These are phyloP conservation scores for Thunnus albacares DNA, from an alignment of 2,797 vertebrate species.

Conservation along the genomic window DNA sequence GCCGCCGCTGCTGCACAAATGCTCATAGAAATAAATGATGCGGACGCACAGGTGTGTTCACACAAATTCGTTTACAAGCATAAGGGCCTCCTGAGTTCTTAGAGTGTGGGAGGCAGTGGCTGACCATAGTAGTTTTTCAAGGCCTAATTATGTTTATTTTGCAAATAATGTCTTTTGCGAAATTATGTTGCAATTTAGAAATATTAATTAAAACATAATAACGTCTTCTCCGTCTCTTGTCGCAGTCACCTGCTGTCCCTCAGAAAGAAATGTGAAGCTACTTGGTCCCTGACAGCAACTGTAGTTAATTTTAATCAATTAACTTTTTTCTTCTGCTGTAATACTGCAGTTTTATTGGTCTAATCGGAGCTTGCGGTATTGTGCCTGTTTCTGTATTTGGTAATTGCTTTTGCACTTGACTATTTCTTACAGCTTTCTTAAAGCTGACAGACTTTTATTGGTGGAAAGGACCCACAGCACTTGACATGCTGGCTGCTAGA, in stretches of 20 bases:
- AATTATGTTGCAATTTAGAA: background rate
- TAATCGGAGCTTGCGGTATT: conserved; percentile 4
- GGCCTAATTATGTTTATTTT: conserved; percentile 47
- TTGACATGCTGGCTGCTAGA: conserved; percentile 8
- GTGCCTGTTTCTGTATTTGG: background rate
- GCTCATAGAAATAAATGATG: background rate
- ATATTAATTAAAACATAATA: conserved; percentile 21
- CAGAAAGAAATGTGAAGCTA: background rate
- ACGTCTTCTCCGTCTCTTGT: background rate
- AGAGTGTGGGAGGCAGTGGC: conserved; percentile 25
- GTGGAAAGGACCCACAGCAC: background rate
- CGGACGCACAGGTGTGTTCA: conserved; percentile 12
- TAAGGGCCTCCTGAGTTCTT: conserved; percentile 17
- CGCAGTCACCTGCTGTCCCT: background rate
- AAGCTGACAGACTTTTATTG: conserved; percentile 2
- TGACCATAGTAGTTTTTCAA: conserved; percentile 61
- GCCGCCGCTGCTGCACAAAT: background rate
- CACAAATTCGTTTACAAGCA: background rate
- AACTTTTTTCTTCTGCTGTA: conserved; percentile 8
- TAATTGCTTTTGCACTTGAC: conserved; percentile 3
- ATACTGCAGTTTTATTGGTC: conserved; percentile 3
- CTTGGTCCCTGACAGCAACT: background rate
- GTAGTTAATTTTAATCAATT: conserved; percentile 28
- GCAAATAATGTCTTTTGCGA: conserved; percentile 21
- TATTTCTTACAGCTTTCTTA: conserved; percentile 7